Conservation (phyloP, 2,888 invertebrate genomes). For the Pogonocherus hispidulus region DNA sequence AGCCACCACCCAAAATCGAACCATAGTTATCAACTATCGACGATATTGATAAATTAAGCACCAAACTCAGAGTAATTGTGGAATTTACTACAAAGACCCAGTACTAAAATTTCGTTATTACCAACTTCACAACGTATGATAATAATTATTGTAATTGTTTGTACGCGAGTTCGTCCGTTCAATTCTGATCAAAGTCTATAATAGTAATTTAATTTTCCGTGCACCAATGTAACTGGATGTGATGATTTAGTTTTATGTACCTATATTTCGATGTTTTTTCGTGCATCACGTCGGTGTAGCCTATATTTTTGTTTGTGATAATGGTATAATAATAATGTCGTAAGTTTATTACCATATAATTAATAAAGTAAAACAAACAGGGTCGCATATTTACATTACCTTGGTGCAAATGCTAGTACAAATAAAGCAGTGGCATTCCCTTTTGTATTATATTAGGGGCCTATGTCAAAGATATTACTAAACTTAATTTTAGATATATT, state of each 20-base stretch:
- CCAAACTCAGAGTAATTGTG: background rate
- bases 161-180: background rate
- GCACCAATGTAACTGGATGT: background rate
- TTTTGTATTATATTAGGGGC: background rate
- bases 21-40: no score
- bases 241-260: background rate
- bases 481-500: no score
- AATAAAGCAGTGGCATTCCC: conserved; percentile 21
- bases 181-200: conserved; percentile 19
- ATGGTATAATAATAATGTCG: conserved; percentile 25
- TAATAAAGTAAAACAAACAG: conserved; percentile 33
- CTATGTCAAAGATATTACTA: background rate
- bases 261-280: background rate
- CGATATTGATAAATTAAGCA: no score
- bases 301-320: conserved; percentile 10
- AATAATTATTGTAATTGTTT: background rate
- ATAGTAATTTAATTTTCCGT: background rate
- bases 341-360: conserved; percentile 30
- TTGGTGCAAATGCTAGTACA: conserved; percentile 23
- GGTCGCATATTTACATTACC: conserved; percentile 21
- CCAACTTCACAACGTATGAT: background rate
- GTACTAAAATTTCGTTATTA: background rate
- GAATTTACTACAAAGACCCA: background rate
- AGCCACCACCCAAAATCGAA: background rate
- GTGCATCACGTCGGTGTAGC: background rate